A percentile compares a stretch with the other conserved stretches of the same genome.
phyloP scores from a whole-genome alignment of 35 echinoderm and acorn worm species.

The Apostichopus parvimensis region DNA sequence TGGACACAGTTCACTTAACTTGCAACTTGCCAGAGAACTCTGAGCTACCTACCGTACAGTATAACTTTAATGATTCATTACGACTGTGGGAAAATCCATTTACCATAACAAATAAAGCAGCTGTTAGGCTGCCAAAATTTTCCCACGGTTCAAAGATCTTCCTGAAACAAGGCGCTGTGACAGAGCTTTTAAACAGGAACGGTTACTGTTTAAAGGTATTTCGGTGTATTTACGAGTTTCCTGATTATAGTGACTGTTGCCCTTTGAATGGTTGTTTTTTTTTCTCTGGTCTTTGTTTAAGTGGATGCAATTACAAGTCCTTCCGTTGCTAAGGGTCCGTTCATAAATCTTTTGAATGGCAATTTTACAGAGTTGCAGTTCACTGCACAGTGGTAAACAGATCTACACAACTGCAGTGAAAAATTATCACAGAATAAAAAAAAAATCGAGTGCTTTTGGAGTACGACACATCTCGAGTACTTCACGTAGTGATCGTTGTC shows the following conservation, averaged over 20 bases:
- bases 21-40: not conserved
- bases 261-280: not conserved
- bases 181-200: not conserved
- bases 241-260: not conserved
- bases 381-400: not conserved
- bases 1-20: not conserved
- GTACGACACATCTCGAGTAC: no score
- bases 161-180: not conserved
- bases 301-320: not conserved
- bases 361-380: not conserved
- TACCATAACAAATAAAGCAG: not conserved
- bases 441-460: no score
- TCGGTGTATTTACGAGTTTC: not conserved
- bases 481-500: no score
- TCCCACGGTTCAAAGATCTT: not conserved
- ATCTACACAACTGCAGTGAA: not conserved
- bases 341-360: not conserved
- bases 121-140: not conserved
- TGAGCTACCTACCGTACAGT: no score
- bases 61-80: not conserved
- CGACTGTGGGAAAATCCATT: conserved; percentile 11
- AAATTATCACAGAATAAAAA: no score
- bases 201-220: not conserved
- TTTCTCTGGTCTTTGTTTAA: not conserved
- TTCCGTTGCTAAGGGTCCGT: not conserved